phyloP scores from a whole-genome alignment of 2,888 invertebrate genomes.

The Stictocephala bisonia region DNA sequence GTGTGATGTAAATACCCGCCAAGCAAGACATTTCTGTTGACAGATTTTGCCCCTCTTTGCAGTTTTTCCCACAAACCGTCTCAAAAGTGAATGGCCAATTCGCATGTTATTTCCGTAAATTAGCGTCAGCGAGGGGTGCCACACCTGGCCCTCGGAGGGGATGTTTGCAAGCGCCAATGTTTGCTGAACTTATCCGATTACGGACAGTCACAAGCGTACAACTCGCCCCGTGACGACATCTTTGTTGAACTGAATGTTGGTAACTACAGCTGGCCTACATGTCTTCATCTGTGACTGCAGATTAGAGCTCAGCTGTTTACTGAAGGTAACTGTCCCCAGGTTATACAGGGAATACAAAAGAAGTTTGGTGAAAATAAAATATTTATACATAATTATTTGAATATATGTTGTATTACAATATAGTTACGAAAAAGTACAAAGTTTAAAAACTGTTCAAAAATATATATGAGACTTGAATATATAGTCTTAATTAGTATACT shows the following conservation, averaged over 20 bases:
- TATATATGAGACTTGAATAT: too few species aligned
- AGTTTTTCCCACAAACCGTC: conserved; percentile 37
- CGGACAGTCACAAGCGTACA: conserved; percentile 5
- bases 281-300: too few species aligned
- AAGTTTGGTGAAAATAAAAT: too few species aligned
- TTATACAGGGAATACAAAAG: too few species aligned
- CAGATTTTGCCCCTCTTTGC: conserved; percentile 13
- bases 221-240: background rate
- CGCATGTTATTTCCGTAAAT: conserved; percentile 43
- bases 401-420: too few species aligned
- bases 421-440: too few species aligned
- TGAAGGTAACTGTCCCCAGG: too few species aligned
- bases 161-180: conserved; percentile 18
- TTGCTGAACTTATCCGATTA: conserved; percentile 27
- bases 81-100: conserved; percentile 34
- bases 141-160: conserved; percentile 6
- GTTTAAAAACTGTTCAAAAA: too few species aligned
- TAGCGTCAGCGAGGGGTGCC: background rate
- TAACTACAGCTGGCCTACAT: conserved; percentile 30
- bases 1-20: background rate
- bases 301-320: too few species aligned
- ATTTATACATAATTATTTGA: too few species aligned
- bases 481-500: too few species aligned
- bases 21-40: conserved; percentile 33
- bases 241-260: too few species aligned